Base-by-base conservation (phyloP, 2,113 vertebrate genomes). In the Antennarius striatus region DNA sequence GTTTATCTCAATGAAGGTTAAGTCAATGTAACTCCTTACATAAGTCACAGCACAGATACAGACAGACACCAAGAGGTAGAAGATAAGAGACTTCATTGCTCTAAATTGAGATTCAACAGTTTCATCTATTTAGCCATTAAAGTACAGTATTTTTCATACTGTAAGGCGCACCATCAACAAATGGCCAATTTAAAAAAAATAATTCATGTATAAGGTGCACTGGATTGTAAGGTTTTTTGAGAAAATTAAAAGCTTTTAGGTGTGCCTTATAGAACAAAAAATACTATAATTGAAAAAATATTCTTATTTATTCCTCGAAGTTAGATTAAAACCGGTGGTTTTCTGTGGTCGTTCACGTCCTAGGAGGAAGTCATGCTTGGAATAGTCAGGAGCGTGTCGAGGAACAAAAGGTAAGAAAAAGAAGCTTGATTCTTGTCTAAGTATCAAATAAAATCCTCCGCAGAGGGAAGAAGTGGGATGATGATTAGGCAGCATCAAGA, bases 401-500 rank as follows among this genome's bases (percentile, higher is more conserved):
- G 32, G 17, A 56, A 40, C 28, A 64, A 15, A 45, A 36, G 39
- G 32, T 36, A 36, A 36, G 7, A 36, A 36, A 36, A 17, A 58
- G 32, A 65, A 30, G 10, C 15, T 17, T 30, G 40, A 10, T 49
- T n/a, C 13, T 56, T 63, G 17, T 69, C n/a, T 49, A 64, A 64
- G 48, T 43, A 53, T 14, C 51, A 57, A 54, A 77, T 17, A 45
- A 53, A 63, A 51, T 13, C 52, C 22, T 54, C 36, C 29, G 2
- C 30, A 71, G 61, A 22, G 32, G 54, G 49, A 40, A 71, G 54
- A 53, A 42, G 46, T 43, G 12, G 13, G 13, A 43, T n/a, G 29
- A 30, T 64, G 70, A 58, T 42, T 72, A 53, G n/a, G 39, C 30
- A 0, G 71, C 48, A 58, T 68, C 40, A 46, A 29, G 10, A 57